These are phyloP conservation scores for Coelopa pilipes DNA, from an alignment of 2,888 invertebrate species.

Conservation along the genomic window DNA sequence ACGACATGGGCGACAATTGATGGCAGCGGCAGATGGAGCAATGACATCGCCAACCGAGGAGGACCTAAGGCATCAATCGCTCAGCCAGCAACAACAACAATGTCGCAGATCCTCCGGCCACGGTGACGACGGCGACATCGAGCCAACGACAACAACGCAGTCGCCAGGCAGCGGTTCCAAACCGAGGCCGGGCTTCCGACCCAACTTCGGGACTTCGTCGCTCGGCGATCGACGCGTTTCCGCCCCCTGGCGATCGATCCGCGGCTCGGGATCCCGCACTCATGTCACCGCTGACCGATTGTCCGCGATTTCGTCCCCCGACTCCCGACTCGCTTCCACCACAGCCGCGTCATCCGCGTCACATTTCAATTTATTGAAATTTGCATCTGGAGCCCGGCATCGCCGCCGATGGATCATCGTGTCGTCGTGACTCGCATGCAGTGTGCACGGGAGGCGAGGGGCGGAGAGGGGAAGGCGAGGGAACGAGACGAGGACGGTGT, in stretches of 20 bases:
- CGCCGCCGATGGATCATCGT: not conserved
- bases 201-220: too few species aligned
- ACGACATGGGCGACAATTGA: slow-evolving; percentile 23
- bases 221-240: too few species aligned
- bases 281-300: not conserved
- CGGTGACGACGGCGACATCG: not conserved
- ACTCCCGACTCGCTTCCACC: not conserved
- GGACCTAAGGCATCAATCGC: too few species aligned
- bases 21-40: not conserved
- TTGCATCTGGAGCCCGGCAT: not conserved
- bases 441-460: too few species aligned
- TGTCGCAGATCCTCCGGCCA: not conserved
- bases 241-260: too few species aligned
- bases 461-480: too few species aligned
- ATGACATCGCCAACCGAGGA: not conserved
- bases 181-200: too few species aligned
- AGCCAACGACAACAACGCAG: not conserved
- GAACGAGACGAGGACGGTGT: too few species aligned
- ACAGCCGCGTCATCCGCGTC: slow-evolving; percentile 23
- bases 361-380: slow-evolving; percentile 37
- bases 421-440: slow-evolving; percentile 15
- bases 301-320: not conserved
- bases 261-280: too few species aligned
- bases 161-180: slow-evolving; percentile 10
- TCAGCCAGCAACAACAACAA: slow-evolving; percentile 1